Evolutionary conservation across 2,888 invertebrate genomes (phyloP).

Genomic region (Heliconius aoede): DNA sequence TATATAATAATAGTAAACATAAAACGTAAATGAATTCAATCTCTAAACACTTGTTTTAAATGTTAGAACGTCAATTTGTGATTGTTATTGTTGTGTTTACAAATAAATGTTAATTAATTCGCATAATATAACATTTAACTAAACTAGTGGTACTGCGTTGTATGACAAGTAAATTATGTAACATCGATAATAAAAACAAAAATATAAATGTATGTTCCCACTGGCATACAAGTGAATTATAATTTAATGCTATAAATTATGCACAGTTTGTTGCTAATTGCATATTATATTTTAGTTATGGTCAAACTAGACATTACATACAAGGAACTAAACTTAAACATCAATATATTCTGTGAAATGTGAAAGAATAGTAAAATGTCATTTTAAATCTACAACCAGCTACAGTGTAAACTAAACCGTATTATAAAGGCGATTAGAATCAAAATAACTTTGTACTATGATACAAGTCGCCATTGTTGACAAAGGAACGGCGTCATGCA

Average conservation of each 20-base stretch:
- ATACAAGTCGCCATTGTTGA: conserved; percentile 48
- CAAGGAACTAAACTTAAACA: conserved; percentile 5
- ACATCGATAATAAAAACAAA: not conserved
- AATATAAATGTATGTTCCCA: not conserved
- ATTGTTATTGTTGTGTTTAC: not conserved
- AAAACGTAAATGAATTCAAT: no score
- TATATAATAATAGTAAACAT: not conserved
- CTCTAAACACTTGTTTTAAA: not conserved
- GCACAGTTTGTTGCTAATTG: not conserved
- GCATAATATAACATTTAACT: not conserved
- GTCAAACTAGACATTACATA: conserved; percentile 15
- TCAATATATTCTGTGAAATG: conserved; percentile 29
- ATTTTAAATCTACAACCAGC: not conserved
- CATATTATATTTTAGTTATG: not conserved
- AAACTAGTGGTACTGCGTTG: not conserved
- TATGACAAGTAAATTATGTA: not conserved
- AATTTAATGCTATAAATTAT: not conserved
- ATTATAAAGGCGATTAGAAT: not conserved
- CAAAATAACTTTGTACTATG: not conserved
- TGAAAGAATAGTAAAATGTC: conserved; percentile 24
- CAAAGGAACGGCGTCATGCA: conserved; percentile 48
- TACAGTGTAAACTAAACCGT: not conserved
- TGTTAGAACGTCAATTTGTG: not conserved
- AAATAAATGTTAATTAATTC: not conserved
- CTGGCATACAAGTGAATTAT: no score